phyloP scores from a whole-genome alignment of 1,140 invertebrate genomes.

The Drosophila kurseongensis region DNA sequence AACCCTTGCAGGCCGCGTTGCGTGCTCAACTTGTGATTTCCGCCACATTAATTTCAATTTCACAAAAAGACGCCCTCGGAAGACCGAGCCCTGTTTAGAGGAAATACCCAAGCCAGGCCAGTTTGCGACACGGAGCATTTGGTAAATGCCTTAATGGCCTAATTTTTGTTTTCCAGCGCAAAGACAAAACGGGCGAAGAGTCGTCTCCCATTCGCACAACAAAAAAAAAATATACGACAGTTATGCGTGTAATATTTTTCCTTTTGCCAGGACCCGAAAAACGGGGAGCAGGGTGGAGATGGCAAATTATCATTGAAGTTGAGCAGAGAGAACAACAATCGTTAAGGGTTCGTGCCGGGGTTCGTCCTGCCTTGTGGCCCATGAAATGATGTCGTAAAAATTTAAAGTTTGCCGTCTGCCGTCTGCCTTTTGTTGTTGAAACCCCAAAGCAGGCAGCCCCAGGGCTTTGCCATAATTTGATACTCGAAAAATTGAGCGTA shows the following conservation, averaged over 20 bases:
- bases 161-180: conserved; percentile 73
- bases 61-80: conserved; percentile 58
- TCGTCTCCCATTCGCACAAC: neutral
- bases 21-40: conserved; percentile 82
- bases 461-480: conserved; percentile 67
- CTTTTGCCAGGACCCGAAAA: conserved; percentile 37
- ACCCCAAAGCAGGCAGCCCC: conserved; percentile 21
- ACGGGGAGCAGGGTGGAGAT: conserved; percentile 1
- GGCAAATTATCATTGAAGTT: conserved; percentile 76
- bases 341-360: conserved; percentile 63
- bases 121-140: conserved; percentile 77
- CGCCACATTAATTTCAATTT: conserved; percentile 82
- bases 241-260: conserved; percentile 81
- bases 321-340: conserved; percentile 41
- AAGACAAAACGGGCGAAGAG: conserved; percentile 37
- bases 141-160: conserved; percentile 82
- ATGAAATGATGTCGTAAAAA: conserved; percentile 83
- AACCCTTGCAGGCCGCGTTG: conserved; percentile 64
- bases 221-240: conserved; percentile 65
- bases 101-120: conserved; percentile 42
- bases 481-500: conserved; percentile 78
- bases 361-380: conserved; percentile 65
- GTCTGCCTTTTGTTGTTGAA: conserved; percentile 45
- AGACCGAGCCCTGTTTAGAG: conserved; percentile 16
- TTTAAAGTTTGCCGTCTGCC: conserved; percentile 78